Base-by-base conservation (phyloP, 2,113 vertebrate genomes). In the human region DNA sequence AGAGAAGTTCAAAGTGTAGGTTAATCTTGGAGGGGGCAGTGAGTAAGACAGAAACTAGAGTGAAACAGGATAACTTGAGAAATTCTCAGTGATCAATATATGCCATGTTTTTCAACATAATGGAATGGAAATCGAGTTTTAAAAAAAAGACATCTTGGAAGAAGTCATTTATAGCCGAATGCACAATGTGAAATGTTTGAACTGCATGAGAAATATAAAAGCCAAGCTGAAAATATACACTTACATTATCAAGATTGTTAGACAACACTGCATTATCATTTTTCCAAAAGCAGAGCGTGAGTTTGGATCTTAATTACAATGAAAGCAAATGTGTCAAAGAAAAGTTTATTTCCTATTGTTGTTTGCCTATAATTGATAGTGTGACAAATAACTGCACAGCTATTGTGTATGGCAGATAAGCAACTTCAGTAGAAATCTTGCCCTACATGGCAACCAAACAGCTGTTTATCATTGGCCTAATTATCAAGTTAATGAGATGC, bases 401-500 rank as follows among this genome's bases (percentile, higher is more conserved):
- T 98, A 96, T 84, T 97, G 97, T 98, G 98, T 97, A 97, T 97
- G 97, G 90, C 98, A 99, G 89, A 98, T 97, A 99, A 98, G 98
- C 98, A 99, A 98, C 97, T 98, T 97, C 85, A 50, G 92, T 80
- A 96, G 97, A 98, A 99, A 98, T 98, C 96, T 98, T 98, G 98
- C 98, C 98, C 98, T 97, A 96, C 98, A 98, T 72, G 97, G 97
- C 99, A 98, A 98, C 98, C 97, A 98, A 99, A 99, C 99, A 99
- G 99, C 99, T 99, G 99, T 99, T 99, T 99, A 98, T 99, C 99
- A 99, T 97, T 99, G 99, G 98, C 98, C 99, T 99, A 99, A 99
- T 99, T 99, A 99, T 99, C 98, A 98, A 98, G 98, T 98, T 99
- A 99, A 99, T 99, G 99, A 99, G 98, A 99, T 99, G 99, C 97